Conservation (phyloP, 2,797 vertebrate genomes). For the Anguilla obscura region DNA sequence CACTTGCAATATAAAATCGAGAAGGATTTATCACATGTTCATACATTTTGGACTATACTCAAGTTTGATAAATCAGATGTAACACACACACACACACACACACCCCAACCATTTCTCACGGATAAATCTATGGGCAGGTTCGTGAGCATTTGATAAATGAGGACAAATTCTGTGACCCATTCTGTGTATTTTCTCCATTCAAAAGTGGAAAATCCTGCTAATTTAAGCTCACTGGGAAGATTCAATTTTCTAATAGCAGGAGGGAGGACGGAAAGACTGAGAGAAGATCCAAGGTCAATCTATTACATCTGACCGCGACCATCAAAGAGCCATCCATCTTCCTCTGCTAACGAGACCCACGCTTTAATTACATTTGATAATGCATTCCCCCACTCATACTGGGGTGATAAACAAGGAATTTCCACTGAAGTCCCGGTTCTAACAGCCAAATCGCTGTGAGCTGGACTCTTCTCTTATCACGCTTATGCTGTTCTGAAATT, state of each 20-base stretch:
- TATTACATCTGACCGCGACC: conserved; percentile 64
- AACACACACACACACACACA: too few species aligned
- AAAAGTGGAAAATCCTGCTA: background rate
- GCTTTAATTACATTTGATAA: conserved; percentile 71
- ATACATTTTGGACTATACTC: too few species aligned
- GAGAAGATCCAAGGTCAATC: conserved; percentile 60
- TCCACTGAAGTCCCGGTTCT: conserved; percentile 46
- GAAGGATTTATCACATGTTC: too few species aligned
- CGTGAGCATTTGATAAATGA: background rate
- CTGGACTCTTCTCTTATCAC: too few species aligned
- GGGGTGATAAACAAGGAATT: conserved; percentile 65
- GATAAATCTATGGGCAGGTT: too few species aligned
- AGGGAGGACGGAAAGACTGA: conserved; percentile 39
- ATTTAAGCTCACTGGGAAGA: background rate
- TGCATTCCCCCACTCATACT: conserved; percentile 67
- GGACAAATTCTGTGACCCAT: background rate
- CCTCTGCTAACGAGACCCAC: conserved; percentile 49
- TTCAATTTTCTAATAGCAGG: background rate
- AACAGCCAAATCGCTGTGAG: conserved; percentile 39
- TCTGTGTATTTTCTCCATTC: background rate
- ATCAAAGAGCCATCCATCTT: conserved; percentile 71
- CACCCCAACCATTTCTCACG: too few species aligned
- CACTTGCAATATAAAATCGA: too few species aligned
- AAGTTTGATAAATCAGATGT: too few species aligned
- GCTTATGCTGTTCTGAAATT: background rate